These are phyloP conservation scores for Sebastes hubbsi DNA, from an alignment of 2,797 vertebrate genomes.

Conservation along the genomic window DNA sequence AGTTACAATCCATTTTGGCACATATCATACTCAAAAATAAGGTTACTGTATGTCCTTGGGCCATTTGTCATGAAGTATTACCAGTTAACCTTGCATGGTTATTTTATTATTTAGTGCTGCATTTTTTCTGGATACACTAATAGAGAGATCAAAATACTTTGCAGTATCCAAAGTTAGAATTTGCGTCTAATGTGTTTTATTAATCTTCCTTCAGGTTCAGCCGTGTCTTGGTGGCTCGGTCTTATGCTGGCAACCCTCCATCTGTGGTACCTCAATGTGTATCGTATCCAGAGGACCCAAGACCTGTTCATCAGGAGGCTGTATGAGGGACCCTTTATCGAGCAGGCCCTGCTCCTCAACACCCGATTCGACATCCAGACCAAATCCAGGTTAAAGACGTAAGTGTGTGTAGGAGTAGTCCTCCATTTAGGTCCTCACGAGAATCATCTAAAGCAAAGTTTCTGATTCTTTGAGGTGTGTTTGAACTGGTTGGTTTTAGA, in stretches of 20 bases:
- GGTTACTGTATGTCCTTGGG: neutral
- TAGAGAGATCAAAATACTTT: neutral
- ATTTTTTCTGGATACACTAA: neutral
- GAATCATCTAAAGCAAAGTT: neutral
- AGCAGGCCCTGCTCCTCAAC: slow-evolving; percentile 77
- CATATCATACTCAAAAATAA: neutral
- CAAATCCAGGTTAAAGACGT: slow-evolving; percentile 24
- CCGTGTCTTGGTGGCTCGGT: slow-evolving; percentile 67
- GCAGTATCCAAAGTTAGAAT: neutral
- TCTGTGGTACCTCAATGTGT: slow-evolving; percentile 58
- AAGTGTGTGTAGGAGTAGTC: neutral
- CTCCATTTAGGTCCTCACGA: neutral
- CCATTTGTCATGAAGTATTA: neutral
- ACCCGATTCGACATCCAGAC: slow-evolving; percentile 54
- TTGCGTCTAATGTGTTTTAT: neutral
- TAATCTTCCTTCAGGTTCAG: slow-evolving; percentile 12
- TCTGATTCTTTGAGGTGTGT: neutral
- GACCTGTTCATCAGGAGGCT: slow-evolving; percentile 71
- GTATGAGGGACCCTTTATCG: slow-evolving; percentile 76
- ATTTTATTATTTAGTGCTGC: neutral
- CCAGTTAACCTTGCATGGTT: neutral
- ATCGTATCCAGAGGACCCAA: slow-evolving; percentile 74
- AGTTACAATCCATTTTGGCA: neutral
- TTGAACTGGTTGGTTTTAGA: neutral
- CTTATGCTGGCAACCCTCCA: slow-evolving; percentile 69